phyloP scores from a whole-genome alignment of 30 jellyfish, hydroid and myxozoan genomes.

The Cassiopea andromeda region DNA sequence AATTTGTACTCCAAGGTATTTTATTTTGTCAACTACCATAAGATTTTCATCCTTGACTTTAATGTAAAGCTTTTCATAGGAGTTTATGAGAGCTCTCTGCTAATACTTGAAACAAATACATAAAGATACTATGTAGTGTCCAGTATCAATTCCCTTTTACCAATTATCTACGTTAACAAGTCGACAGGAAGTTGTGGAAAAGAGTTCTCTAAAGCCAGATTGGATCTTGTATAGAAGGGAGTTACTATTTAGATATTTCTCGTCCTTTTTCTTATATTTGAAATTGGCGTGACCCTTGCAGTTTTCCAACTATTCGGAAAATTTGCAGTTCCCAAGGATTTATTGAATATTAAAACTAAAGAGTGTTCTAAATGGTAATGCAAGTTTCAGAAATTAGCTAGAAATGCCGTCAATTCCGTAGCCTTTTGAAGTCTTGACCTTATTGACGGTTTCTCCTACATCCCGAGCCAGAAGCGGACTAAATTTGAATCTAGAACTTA shows the following conservation, averaged over 20 bases:
- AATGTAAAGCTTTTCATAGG: not conserved
- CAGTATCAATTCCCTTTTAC: too few relatives aligned
- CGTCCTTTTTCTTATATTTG: not conserved
- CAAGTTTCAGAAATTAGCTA: constrained; percentile 32
- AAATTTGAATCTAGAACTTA: not conserved
- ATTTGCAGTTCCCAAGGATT: too few relatives aligned
- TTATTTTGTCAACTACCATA: not conserved
- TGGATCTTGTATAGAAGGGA: too few relatives aligned
- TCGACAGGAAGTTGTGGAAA: too few relatives aligned
- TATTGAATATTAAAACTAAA: too few relatives aligned
- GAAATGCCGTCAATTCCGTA: constrained; percentile 20
- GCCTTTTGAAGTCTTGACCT: constrained; percentile 12
- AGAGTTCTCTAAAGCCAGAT: too few relatives aligned
- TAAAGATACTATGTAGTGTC: too few relatives aligned
- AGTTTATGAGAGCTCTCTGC: not conserved
- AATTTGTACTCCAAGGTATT: constrained; percentile 50
- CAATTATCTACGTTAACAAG: too few relatives aligned
- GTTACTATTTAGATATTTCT: not conserved
- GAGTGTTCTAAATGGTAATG: not conserved
- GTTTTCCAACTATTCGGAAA: too few relatives aligned
- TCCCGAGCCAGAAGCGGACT: not conserved
- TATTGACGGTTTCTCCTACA: constrained; percentile 14
- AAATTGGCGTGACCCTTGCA: not conserved
- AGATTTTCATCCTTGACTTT: not conserved
- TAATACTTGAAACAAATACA: not conserved